Base-by-base conservation (phyloP, 2,113 vertebrate genomes). In the Macheiramphus alcinus region DNA sequence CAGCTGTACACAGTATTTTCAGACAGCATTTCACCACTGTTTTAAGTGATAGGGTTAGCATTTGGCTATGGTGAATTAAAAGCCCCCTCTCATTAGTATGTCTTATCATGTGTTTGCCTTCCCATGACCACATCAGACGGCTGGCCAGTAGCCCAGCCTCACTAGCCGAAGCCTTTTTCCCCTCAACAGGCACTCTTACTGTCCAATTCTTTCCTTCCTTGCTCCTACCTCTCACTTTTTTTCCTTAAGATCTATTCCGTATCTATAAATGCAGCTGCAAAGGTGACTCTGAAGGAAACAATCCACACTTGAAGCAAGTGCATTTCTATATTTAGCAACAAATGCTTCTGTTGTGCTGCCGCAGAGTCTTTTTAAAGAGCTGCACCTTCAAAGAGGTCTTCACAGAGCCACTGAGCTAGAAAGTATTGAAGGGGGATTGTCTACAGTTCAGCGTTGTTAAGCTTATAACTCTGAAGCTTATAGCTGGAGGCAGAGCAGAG, bases 311-410 rank as follows among this genome's bases (percentile, higher is more conserved):
- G 17, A 71, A 92, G 74, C 50, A 75, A 97, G 56, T 36, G 58
- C 38, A n/a, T 81, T 89, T 91, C 94, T 95, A 95, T 94, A 82
- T 95, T 97, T 95, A 94, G 94, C 73, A 91, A 32, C 59, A 16
- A 83, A 90, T 3, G 8, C 67, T 88, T 86, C 18, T 2, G 71
- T 22, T 93, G 53, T 91, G 78, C 79, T 96, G 88, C 79, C 0
- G 3, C 80, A 50, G 73, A 81, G 53, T 6, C 80, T 92, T 96
- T 94, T 91, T 82, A 72, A 91, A 88, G 66, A 94, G 45, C 70
- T 93, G 74, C 53, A 94, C 22, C 70, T 91, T 96, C 93, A 85
- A 75, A 95, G 67, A 91, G 62, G 71, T 93, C 74, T 92, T 95
- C 80, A 75, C 45, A 45, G 78, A 93, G 84, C 80, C 71, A 91